phyloP scores from a whole-genome alignment of 2,797 vertebrate genomes.

The Sorex maritimensis region DNA sequence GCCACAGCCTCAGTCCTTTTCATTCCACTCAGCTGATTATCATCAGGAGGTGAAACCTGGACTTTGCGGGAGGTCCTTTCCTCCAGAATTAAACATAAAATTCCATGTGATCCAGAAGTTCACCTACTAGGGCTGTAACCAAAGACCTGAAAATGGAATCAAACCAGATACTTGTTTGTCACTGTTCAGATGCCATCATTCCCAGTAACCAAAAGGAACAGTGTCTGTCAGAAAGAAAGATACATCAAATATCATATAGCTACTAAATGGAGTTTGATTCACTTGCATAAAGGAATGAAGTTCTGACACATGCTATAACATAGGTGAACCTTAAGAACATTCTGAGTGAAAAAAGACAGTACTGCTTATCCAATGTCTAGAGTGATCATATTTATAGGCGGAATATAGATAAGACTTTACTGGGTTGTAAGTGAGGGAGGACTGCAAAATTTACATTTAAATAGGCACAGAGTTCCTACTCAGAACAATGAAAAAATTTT shows the following conservation, averaged over 20 bases:
- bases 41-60: too few species aligned
- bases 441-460: not conserved
- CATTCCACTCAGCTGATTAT: too few species aligned
- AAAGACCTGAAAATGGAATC: not conserved
- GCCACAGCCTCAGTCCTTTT: too few species aligned
- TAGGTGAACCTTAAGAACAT: conserved; percentile 26
- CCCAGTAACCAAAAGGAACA: not conserved
- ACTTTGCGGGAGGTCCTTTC: too few species aligned
- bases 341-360: conserved; percentile 25
- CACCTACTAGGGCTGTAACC: not conserved
- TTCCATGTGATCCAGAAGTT: not conserved
- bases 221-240: not conserved
- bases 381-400: not conserved
- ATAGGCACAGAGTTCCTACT: not conserved
- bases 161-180: not conserved
- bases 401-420: not conserved
- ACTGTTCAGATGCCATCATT: not conserved
- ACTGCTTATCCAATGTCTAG: not conserved
- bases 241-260: not conserved
- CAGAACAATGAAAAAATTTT: not conserved
- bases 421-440: not conserved
- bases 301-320: not conserved
- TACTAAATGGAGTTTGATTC: not conserved
- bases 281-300: conserved; percentile 3
- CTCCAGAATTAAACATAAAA: not conserved